phyloP scores from a whole-genome alignment of 2,888 invertebrate genomes.

The Spisula subtruncata region DNA sequence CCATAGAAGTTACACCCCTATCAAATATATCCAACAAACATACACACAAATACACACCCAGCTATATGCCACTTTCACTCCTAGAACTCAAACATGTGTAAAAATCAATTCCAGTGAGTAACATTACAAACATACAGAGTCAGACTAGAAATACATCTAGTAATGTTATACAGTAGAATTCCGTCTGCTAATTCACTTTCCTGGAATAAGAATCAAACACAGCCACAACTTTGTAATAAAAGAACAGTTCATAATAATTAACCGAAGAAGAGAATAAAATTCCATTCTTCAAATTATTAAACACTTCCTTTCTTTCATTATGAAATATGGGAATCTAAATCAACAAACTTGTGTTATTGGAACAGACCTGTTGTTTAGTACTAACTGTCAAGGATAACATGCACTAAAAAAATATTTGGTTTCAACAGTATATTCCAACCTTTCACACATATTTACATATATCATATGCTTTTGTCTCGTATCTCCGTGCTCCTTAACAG shows the following conservation, averaged over 20 bases:
- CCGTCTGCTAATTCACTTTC: too few species aligned
- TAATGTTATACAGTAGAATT: neutral
- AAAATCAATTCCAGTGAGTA: slow-evolving; percentile 6
- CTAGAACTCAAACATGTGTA: neutral
- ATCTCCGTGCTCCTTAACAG: too few species aligned
- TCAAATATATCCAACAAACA: neutral
- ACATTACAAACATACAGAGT: too few species aligned
- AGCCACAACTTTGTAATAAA: neutral
- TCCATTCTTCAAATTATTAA: neutral
- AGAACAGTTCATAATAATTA: neutral
- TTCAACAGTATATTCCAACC: too few species aligned
- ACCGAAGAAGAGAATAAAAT: neutral
- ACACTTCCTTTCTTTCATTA: neutral
- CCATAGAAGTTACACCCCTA: too few species aligned
- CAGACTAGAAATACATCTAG: too few species aligned
- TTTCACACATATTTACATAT: too few species aligned
- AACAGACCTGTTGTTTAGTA: neutral
- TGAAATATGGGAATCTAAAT: slow-evolving; percentile 8
- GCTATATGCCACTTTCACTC: slow-evolving; percentile 20
- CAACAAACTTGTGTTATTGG: neutral
- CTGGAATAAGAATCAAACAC: neutral
- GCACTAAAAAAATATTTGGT: neutral
- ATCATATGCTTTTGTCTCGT: too few species aligned
- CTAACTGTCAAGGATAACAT: neutral
- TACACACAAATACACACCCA: neutral